Conservation (phyloP, 2,113 vertebrate genomes). For the Rhinichthys klamathensis region DNA sequence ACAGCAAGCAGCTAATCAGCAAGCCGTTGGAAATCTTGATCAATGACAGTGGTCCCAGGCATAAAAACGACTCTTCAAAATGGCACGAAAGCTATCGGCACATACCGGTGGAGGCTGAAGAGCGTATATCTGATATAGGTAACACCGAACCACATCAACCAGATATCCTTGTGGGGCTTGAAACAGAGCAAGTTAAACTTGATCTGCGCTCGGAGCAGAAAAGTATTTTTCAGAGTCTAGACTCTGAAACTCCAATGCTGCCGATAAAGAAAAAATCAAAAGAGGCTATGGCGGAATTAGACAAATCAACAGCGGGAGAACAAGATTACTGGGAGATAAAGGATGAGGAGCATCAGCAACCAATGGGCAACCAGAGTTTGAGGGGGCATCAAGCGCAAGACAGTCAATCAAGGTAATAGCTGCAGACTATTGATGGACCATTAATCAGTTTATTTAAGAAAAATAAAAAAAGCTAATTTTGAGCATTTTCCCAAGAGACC, state of each 20-base stretch:
- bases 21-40: conserved; percentile 96
- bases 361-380: conserved; percentile 65
- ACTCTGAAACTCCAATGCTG: conserved; percentile 64
- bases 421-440: background rate
- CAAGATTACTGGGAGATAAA: conserved; percentile 69
- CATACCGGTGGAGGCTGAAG: conserved; percentile 59
- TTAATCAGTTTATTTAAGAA: background rate
- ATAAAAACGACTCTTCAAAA: conserved; percentile 90
- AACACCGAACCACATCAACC: conserved; percentile 62
- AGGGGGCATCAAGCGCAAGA: conserved; percentile 68
- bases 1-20: conserved; percentile 89
- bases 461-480: conserved; percentile 14
- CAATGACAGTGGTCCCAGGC: conserved; percentile 88
- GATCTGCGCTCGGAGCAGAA: conserved; percentile 61
- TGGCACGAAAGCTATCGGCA: conserved; percentile 89
- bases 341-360: conserved; percentile 69
- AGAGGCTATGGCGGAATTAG: conserved; percentile 56
- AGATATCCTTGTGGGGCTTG: conserved; percentile 75
- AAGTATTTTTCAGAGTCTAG: conserved; percentile 71
- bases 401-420: conserved; percentile 71
- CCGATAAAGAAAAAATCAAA: conserved; percentile 53
- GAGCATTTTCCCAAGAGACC: background rate
- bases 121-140: conserved; percentile 42
- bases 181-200: conserved; percentile 57
- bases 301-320: conserved; percentile 57